Percentiles rank a stretch among this genome's conserved stretches.
Conservation (phyloP, 2,888 invertebrate genomes). For the Sicus ferrugineus region DNA sequence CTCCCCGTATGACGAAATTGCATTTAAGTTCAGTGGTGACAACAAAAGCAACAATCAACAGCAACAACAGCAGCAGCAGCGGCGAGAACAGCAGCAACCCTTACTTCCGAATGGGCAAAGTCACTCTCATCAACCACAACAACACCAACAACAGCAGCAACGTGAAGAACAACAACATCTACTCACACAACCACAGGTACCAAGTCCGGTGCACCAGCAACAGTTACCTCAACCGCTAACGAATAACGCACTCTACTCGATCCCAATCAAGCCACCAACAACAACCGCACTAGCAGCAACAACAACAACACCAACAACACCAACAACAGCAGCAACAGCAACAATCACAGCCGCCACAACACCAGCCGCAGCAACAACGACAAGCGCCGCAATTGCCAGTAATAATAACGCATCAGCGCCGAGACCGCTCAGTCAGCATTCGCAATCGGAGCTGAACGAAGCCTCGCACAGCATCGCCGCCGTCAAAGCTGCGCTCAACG, state of each 20-base stretch:
- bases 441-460: constrained; percentile 49
- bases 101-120: constrained; percentile 36
- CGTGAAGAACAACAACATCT: constrained; percentile 35
- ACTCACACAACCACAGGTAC: constrained; percentile 36
- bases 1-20: constrained; percentile 25
- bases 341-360: constrained; percentile 19
- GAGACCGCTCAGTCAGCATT: constrained; percentile 53
- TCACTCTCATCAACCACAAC: constrained; percentile 1
- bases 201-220: constrained; percentile 34
- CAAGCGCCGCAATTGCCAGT: constrained; percentile 32
- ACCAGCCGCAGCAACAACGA: constrained; percentile 32
- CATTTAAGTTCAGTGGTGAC: constrained; percentile 29
- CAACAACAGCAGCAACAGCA: constrained; percentile 24
- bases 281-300: constrained; percentile 8
- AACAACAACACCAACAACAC: constrained; percentile 31
- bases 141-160: constrained; percentile 26
- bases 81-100: constrained; percentile 19
- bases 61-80: constrained; percentile 22
- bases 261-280: constrained; percentile 8
- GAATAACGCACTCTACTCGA: constrained; percentile 19
- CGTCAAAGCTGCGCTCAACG: constrained; percentile 61
- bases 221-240: constrained; percentile 15
- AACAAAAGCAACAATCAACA: constrained; percentile 24
- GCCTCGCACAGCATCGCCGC: constrained; percentile 59
- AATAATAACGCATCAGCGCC: constrained; percentile 24